phyloP scores from a whole-genome alignment of 2,113 vertebrate genomes.

The Albula glossodonta region DNA sequence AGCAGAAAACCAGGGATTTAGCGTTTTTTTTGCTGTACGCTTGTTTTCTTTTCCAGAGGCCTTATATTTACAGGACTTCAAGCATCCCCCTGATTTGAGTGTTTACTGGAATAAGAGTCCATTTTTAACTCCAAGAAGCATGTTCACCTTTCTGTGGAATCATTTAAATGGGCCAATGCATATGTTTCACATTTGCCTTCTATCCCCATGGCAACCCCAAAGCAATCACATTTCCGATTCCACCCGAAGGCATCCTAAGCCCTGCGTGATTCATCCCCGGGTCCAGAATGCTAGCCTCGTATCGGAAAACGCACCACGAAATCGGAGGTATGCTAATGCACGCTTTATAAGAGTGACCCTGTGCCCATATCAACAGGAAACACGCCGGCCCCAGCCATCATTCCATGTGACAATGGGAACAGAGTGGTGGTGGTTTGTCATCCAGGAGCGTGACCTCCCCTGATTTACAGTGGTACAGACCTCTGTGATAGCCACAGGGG shows the following conservation, averaged over 20 bases:
- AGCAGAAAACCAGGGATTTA: neutral
- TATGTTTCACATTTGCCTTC: constrained; percentile 31
- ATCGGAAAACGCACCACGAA: neutral
- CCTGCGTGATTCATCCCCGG: neutral
- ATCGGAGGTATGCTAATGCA: neutral
- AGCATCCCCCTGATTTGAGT: neutral
- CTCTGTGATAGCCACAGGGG: neutral
- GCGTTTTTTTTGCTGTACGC: neutral
- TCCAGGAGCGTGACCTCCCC: neutral
- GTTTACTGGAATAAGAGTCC: neutral
- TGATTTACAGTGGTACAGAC: neutral
- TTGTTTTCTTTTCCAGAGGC: neutral
- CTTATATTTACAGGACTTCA: neutral
- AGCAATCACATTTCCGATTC: constrained; percentile 37
- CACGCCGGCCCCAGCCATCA: neutral
- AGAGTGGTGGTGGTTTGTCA: neutral
- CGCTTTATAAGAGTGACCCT: neutral
- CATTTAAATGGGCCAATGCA: constrained; percentile 32
- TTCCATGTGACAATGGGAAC: neutral
- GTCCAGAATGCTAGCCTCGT: neutral
- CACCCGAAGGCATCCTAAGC: constrained; percentile 26
- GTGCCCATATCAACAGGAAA: neutral
- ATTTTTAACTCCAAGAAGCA: neutral
- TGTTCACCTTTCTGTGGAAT: constrained; percentile 22
- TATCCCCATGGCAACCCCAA: constrained; percentile 46